Percentiles rank a stretch among this genome's conserved stretches.
phyloP scores from a whole-genome alignment of 1,140 invertebrate genomes.

The Drosophila ananassae region DNA sequence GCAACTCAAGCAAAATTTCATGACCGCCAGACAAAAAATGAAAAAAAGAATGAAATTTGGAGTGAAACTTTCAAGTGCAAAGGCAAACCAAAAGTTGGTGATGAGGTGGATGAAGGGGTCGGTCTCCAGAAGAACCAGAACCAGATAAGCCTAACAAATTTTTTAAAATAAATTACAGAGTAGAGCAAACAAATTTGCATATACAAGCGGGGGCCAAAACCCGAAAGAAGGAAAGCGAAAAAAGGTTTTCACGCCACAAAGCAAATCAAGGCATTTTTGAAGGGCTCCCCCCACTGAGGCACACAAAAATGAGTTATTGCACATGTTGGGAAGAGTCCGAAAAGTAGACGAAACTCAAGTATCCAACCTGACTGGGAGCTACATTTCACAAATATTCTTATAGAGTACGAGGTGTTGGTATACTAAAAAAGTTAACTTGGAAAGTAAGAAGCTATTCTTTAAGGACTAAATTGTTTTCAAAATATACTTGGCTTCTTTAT shows the following conservation, averaged over 20 bases:
- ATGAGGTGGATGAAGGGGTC: constrained; percentile 14
- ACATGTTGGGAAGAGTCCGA: constrained; percentile 46
- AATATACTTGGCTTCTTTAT: too few relatives aligned
- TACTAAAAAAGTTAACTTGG: neutral
- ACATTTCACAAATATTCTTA: neutral
- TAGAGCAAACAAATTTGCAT: constrained; percentile 81
- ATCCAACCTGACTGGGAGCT: constrained; percentile 2
- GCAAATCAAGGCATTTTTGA: constrained; percentile 79
- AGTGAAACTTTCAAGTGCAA: constrained; percentile 41
- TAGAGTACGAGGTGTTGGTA: too few relatives aligned
- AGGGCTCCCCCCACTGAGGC: constrained; percentile 29
- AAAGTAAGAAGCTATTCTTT: neutral
- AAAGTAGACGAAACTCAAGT: constrained; percentile 12
- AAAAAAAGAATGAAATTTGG: constrained; percentile 16
- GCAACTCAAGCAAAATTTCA: constrained; percentile 61
- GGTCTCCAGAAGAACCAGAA: constrained; percentile 15
- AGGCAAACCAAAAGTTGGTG: constrained; percentile 33
- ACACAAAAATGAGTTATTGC: constrained; percentile 76
- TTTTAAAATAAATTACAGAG: constrained; percentile 82
- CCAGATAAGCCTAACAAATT: constrained; percentile 81
- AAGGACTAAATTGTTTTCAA: too few relatives aligned
- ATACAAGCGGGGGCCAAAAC: constrained; percentile 54
- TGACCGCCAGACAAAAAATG: constrained; percentile 46
- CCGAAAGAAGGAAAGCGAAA: constrained; percentile 26
- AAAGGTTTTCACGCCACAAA: constrained; percentile 74